A percentile compares a stretch with the other conserved stretches of the same genome.
Evolutionary conservation across 2,113 vertebrate genomes (phyloP).

Genomic region (Cyprinodon variegatus): DNA sequence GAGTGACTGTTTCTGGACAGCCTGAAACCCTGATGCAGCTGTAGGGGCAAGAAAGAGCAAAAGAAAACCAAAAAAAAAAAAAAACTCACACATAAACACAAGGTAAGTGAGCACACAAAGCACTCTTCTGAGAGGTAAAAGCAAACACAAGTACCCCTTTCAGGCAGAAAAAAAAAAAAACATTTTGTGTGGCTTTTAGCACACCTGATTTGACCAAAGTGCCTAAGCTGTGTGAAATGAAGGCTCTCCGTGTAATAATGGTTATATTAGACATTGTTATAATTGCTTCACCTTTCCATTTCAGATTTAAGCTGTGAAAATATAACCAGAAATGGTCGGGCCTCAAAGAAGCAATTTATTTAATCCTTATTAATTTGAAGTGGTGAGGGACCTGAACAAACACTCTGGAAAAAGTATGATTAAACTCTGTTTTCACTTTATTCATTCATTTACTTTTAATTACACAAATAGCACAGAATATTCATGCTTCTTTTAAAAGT

Average conservation of each 20-base stretch:
- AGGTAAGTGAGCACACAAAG: conserved; percentile 60
- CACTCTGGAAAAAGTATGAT: neutral
- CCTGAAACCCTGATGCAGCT: conserved; percentile 56
- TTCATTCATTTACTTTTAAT: conserved; percentile 19
- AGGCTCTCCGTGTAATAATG: conserved; percentile 58
- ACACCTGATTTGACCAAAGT: conserved; percentile 50
- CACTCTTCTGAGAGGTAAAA: conserved; percentile 66
- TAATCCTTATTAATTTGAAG: conserved; percentile 52
- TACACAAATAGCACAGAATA: conserved; percentile 23
- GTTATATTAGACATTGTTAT: conserved; percentile 53
- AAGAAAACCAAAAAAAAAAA: neutral
- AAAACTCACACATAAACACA: conserved; percentile 1
- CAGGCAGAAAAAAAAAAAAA: conserved; percentile 59
- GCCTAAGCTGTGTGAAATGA: conserved; percentile 58
- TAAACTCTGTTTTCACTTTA: conserved; percentile 10
- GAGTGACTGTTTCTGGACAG: conserved; percentile 59
- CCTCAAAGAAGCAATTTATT: conserved; percentile 40
- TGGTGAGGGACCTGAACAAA: conserved; percentile 26
- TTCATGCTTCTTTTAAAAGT: conserved; percentile 6
- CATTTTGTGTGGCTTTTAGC: conserved; percentile 61
- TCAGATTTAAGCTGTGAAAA: conserved; percentile 57
- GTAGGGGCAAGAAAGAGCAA: conserved; percentile 11
- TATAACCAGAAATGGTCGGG: conserved; percentile 37
- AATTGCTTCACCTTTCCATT: conserved; percentile 70
- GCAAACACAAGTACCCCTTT: conserved; percentile 59